phyloP scores from a whole-genome alignment of 2,888 invertebrate species.

The Ophonus ardosiacus region DNA sequence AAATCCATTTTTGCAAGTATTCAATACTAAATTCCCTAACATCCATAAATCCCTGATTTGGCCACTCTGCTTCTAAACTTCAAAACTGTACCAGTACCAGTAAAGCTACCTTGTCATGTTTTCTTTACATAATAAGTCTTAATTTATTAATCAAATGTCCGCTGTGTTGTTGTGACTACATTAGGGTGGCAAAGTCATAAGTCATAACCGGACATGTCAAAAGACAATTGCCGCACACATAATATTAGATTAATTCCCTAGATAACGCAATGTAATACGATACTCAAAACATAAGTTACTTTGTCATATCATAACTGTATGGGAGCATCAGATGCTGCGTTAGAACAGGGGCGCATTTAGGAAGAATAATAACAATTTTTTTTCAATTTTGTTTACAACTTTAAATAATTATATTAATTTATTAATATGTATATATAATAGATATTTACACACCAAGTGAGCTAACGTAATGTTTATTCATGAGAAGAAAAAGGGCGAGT shows the following conservation, averaged over 20 bases:
- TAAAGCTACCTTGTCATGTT: not conserved
- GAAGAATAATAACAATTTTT: not conserved
- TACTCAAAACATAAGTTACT: conserved; percentile 52
- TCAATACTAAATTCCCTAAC: no score
- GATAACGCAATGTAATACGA: conserved; percentile 56
- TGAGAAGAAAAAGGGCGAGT: no score
- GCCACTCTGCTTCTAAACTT: no score
- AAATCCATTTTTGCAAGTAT: no score
- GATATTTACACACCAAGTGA: no score
- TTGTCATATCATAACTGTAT: not conserved
- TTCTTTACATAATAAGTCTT: not conserved
- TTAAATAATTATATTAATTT: no score
- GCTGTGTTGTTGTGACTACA: not conserved
- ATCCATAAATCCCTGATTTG: no score
- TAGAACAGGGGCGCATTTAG: conserved; percentile 23
- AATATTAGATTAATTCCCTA: conserved; percentile 55
- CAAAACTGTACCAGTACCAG: no score
- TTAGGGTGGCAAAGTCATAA: conserved; percentile 34
- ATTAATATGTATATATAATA: no score
- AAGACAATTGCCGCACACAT: conserved; percentile 30
- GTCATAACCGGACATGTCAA: conserved; percentile 36
- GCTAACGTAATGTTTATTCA: no score
- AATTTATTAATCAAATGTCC: not conserved
- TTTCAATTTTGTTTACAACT: not conserved
- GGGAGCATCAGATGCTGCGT: conserved; percentile 14